Base-by-base conservation (phyloP, 2,888 invertebrate genomes). In the Gymnosoma rotundatum region DNA sequence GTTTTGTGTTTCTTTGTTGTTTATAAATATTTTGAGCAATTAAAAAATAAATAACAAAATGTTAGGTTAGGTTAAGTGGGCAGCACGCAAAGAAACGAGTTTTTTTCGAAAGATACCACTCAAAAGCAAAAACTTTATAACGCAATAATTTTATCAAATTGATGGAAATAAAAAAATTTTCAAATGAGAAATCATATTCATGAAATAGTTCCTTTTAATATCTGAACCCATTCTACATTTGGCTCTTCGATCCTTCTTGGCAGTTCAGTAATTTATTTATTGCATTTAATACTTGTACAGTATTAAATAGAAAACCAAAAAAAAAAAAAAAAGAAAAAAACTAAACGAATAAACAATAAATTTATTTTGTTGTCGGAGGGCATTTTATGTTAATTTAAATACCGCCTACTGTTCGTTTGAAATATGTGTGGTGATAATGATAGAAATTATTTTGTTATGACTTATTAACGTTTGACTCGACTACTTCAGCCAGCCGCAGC, bases 371-470 rank as follows among this genome's bases (percentile, higher is more conserved):
- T 50, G 74, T 78, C 74, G 50, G 69, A 78, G 70, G 84, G 81
- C 74, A 70, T 70, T 81, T 84, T 78, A 84, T 81, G 84, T 81
- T 84, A 81, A 84, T 78, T 84, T 84, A 81, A 81, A 84, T 81
- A 70, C 84, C 81, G 78, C 84, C 84, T 81, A 84, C 84, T 84
- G 84, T 81, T 84, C 60, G 58, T 69, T 61, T 25, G 75, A 79
- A 75, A 67, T 81, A 74, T 78, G 32, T 32, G 32, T 2, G 52
- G 81, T 74, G 84, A 78, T 84, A 84, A 81, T 84, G 78, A 81
- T 81, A 74, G 63, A 84, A 84, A 78, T 63, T 74, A 81, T 84
- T 84, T 81, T 81, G 69, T 84, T 81, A 81, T 84, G 80, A 84
- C 52, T 84, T 75, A 79, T 79, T 83, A 74, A 64, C 48, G 66